A percentile compares a stretch with the other conserved stretches of the same genome.
Evolutionary conservation across 2,113 vertebrate species (phyloP).

Genomic region (Sinosuthora webbiana): DNA sequence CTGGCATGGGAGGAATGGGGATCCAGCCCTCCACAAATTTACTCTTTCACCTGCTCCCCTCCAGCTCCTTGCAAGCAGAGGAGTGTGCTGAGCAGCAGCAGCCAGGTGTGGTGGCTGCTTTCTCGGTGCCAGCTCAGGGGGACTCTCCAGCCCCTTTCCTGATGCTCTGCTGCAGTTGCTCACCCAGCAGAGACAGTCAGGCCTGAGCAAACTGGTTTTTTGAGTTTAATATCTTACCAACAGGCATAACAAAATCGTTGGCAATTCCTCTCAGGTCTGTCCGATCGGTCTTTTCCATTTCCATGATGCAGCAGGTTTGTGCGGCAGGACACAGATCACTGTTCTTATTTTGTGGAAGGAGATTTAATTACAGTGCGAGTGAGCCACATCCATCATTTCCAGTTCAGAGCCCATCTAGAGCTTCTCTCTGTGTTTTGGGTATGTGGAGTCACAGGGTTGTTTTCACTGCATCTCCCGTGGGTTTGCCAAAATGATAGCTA

Average conservation of each 20-base stretch:
- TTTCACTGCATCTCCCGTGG: not conserved
- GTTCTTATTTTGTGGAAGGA: slow-evolving; percentile 46
- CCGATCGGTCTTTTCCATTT: not conserved
- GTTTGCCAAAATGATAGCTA: not conserved
- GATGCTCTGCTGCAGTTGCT: not conserved
- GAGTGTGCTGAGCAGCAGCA: not conserved
- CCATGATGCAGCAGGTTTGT: slow-evolving; percentile 46
- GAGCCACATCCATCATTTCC: slow-evolving; percentile 66
- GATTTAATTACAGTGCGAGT: slow-evolving; percentile 50
- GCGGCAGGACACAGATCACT: slow-evolving; percentile 13
- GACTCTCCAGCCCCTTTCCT: not conserved
- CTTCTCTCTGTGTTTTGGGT: not conserved
- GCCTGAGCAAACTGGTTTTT: not conserved
- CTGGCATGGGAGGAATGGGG: not conserved
- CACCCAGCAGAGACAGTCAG: not conserved
- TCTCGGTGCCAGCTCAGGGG: not conserved
- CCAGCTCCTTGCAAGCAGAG: not conserved
- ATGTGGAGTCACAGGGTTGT: not conserved
- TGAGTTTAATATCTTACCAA: not conserved
- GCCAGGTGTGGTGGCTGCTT: not conserved
- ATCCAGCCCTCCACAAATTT: not conserved
- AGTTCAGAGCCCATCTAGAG: slow-evolving; percentile 24
- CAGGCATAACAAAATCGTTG: not conserved
- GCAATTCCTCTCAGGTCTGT: not conserved
- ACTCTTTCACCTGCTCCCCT: not conserved